Percentiles rank a stretch among this genome's conserved stretches.
These are phyloP conservation scores for Dromaius novaehollandiae DNA, from an alignment of 2,113 vertebrate genomes.

Conservation along the genomic window DNA sequence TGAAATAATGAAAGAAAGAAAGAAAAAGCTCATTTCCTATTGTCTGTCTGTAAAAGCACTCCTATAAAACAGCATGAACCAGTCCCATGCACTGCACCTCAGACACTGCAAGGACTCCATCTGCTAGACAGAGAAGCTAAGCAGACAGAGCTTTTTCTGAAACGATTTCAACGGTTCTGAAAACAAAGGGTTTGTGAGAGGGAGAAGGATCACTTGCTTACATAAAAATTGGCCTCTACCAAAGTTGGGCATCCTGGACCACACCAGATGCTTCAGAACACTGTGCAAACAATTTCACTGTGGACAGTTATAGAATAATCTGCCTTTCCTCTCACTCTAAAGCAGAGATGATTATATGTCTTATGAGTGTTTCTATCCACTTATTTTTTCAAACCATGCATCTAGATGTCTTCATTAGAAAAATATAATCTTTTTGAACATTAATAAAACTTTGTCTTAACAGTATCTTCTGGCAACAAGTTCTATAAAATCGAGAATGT, in stretches of 20 bases:
- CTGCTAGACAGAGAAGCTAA: conserved; percentile 10
- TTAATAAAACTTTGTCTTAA: background rate
- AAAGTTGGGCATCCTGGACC: background rate
- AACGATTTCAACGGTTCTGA: background rate
- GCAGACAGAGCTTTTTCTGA: background rate
- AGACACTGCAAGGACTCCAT: conserved; percentile 9
- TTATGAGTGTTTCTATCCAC: background rate
- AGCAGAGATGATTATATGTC: no score
- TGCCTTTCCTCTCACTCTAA: background rate
- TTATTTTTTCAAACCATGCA: background rate
- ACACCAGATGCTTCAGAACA: background rate
- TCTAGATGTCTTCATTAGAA: background rate
- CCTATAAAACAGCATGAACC: background rate
- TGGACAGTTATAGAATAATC: background rate
- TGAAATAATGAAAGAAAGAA: background rate
- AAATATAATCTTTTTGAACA: background rate
- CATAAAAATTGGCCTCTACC: background rate
- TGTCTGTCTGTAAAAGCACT: background rate
- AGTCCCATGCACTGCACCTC: background rate
- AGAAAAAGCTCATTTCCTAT: background rate
- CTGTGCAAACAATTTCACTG: background rate
- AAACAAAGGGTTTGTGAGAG: background rate
- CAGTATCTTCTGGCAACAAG: background rate
- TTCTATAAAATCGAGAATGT: background rate
- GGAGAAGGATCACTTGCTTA: background rate